Evolutionary conservation across 2,113 vertebrate genomes (phyloP), one percentile per base, ranked within the genome.

Genomic region (Lepisosteus osseus): DNA sequence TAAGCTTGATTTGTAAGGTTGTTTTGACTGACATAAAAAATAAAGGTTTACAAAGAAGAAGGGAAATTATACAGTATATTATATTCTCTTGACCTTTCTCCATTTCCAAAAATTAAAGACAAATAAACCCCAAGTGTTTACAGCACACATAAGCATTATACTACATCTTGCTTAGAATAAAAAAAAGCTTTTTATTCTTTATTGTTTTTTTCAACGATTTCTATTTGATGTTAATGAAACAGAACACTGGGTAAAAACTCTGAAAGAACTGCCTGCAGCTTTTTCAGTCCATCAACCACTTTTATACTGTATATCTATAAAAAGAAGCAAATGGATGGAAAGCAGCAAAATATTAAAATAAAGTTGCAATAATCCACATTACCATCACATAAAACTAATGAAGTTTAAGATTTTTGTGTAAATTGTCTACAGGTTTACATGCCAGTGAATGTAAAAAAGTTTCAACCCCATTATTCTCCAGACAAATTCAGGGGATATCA

Each of bases 221-320:
- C 6, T 7, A n/a, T 66, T 62, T 17, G 68, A 69, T 40, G 40
- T 51, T 68, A 56, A 68, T 41, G 44, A 15, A 68, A 41, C 40
- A 17, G 12, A 68, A 68, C 54, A 41, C 13, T 54, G 67, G 29
- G 15, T 3, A 69, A 29, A 69, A 68, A 1, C 4, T 15, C 41
- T 56, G 41, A 7, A 11, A 56, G 56, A 56, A 68, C 7, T 13
- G 51, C 17, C 54, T 15, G 14, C 15, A 66, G 65, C 13, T 15
- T 47, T 51, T 17, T 68, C 51, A 68, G 54, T 15, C 51, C 51
- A 41, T 56, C 7, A 41, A 41, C 67, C 67, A 11, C 54, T 68
- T 41, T 56, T 17, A 54, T 7, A 51, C 15, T 56, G 29, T 40
- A 12, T 56, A 8, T 3, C 5, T 64, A 5, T 17, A 4, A 68